Conservation (phyloP, 2,888 invertebrate genomes). For the Erynnis tages region DNA sequence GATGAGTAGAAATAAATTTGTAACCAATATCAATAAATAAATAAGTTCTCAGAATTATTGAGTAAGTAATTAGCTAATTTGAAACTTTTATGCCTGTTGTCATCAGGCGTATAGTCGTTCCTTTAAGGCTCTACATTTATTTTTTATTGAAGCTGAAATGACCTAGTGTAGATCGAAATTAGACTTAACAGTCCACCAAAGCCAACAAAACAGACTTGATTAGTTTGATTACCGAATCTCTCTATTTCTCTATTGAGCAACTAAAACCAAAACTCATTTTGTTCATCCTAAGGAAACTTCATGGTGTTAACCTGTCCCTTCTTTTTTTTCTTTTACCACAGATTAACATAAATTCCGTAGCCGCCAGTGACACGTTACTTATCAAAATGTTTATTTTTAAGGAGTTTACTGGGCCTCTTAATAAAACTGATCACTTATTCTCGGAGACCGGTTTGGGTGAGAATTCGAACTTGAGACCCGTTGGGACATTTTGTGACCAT, state of each 20-base stretch:
- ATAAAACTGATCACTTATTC: conserved; percentile 50
- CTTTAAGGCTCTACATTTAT: too few species aligned
- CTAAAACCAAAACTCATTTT: neutral
- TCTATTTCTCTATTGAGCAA: conserved; percentile 14
- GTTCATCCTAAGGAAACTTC: conserved; percentile 5
- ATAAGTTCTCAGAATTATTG: too few species aligned
- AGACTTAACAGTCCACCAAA: too few species aligned
- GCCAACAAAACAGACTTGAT: neutral
- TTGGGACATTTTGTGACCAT: neutral
- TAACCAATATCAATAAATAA: too few species aligned
- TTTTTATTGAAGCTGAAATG: too few species aligned
- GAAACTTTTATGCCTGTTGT: too few species aligned
- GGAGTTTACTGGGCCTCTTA: conserved; percentile 34
- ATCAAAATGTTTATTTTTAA: conserved; percentile 43
- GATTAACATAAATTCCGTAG: conserved; percentile 45
- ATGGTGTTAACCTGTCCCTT: conserved; percentile 23
- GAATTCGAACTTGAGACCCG: neutral
- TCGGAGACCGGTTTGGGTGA: conserved; percentile 35
- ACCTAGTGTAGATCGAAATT: too few species aligned
- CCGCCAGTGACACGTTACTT: conserved; percentile 38
- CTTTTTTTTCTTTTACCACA: conserved; percentile 27
- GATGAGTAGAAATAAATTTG: too few species aligned
- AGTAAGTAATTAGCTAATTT: too few species aligned
- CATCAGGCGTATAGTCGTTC: too few species aligned
- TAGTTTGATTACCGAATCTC: neutral